These are phyloP conservation scores for Lepus americanus DNA, from an alignment of 2,113 vertebrate genomes.

Conservation along the genomic window DNA sequence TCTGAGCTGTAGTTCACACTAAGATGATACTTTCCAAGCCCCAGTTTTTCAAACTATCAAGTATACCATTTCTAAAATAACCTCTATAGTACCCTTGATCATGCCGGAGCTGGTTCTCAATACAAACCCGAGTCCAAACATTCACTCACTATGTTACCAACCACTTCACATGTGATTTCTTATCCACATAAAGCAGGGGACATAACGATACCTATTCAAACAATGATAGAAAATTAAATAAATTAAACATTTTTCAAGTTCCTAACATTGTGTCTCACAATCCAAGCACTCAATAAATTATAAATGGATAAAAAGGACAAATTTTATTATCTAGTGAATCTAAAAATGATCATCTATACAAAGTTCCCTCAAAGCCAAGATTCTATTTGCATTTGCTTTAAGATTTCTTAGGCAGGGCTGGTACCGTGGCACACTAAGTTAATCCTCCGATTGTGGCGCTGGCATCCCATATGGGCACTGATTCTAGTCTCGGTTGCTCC, in stretches of 20 bases:
- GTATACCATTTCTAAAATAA: not conserved
- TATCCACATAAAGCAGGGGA: not conserved
- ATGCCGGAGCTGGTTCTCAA: not conserved
- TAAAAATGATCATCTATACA: not conserved
- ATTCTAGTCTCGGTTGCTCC: too few relatives aligned
- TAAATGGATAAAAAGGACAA: not conserved
- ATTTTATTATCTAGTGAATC: conserved; percentile 15
- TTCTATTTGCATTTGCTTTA: not conserved
- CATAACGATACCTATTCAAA: not conserved
- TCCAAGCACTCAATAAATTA: not conserved
- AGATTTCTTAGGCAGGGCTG: not conserved
- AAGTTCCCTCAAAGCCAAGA: not conserved
- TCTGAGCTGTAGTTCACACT: not conserved
- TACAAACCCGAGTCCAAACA: not conserved
- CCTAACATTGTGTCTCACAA: not conserved
- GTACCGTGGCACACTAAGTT: too few relatives aligned
- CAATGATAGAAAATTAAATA: not conserved
- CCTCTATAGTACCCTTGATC: not conserved
- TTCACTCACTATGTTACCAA: not conserved
- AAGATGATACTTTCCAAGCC: not conserved
- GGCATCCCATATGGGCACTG: too few relatives aligned
- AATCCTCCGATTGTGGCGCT: too few relatives aligned
- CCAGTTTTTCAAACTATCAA: not conserved
- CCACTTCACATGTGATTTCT: not conserved
- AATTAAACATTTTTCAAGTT: not conserved